Base-by-base conservation (phyloP, 1,140 invertebrate genomes). In the Scaptomyza montana region DNA sequence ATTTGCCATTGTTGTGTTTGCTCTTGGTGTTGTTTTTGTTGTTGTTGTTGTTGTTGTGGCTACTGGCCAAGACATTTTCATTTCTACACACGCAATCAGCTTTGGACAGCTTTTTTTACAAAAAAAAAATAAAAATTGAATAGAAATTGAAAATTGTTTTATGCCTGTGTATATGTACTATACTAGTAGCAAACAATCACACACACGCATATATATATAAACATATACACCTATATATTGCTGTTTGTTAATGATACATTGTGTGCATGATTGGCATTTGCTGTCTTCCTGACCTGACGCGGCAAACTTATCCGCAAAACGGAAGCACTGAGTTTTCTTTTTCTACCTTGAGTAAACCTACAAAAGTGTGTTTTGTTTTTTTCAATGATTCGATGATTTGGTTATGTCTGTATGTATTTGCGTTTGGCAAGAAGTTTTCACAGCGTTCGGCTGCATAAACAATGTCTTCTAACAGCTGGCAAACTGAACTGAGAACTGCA, bases 71-170 rank as follows among this genome's bases (percentile, higher is more conserved):
- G 74, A 87, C 78, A 87, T 86, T 86, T 86, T 87, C 70, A 87
- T 87, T 87, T 87, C 76, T 36, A 36, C 84, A 87, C 79, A 79
- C 82, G 78, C 67, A 64, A 68, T 45, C 72, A 70, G 66, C 60
- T 69, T 57, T 43, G 71, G 71, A 63, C 72, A 74, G 53, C 33
- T 36, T 36, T 72, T 74, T 86, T 63, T 65, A 78, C 78, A 78
- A 84, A 80, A 86, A 74, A 70, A 77, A 73, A 78, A 84, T 77
- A 86, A 74, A 70, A 77, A 73, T 64, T 72, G 74, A 89, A 87
- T 84, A 87, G 84, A 87, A 87, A 87, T 87, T 87, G 85, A 87
- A 87, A 87, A 87, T 87, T 87, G 84, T 87, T 89, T 78, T 85
- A 57, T 75, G 79, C 77, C 45, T 33, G 57, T 60, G 57, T 60